Evolutionary conservation across 2,888 invertebrate species (phyloP), one percentile per base, ranked within the genome.

Genomic region (Platynereis dumerilii): DNA sequence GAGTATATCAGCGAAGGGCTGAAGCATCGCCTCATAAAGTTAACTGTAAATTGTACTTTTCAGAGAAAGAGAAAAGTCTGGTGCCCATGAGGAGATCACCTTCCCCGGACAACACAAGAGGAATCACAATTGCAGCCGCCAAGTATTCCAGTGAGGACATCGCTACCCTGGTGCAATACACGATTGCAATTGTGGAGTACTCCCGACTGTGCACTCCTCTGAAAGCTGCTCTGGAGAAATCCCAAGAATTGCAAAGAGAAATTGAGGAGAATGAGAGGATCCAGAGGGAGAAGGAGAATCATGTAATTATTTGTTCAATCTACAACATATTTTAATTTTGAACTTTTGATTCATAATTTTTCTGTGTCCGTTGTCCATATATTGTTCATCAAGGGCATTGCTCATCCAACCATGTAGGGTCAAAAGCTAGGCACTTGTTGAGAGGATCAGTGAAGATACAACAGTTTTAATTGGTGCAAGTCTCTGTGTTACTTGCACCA

Each of bases 161-260:
- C 52, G 83, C 83, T 45, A 78, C 78, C 0, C 74, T 84, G 57
- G 83, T 84, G 20, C 78, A 83, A 67, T 84, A 83, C 73, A 80
- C 81, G 42, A 82, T 84, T n/a, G 83, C 83, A 44, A 81, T 84
- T 7, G 79, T 84, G 22, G 83, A 83, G 72, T 84, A 82, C 76
- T 78, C 82, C 1, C 73, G 77, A 29, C 72, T 79, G 22, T 76
- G 75, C 66, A 68, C 66, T 39, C 76, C 75, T 10, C 70, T 77
- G 20, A 69, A 68, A 65, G 71, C 72, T 15, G 70, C 81, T 3
- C 65, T 79, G 29, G 81, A 83, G 67, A 71, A 74, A 22, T 72
- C 78, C 65, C 77, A 80, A 65, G 82, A 82, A 63, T 72, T 83
- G 55, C 73, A 80, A 71, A 65, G 80, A 55, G 82, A 83, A 72